Conservation (phyloP, 2,113 vertebrate species). For the Aspidoscelis tigris region DNA sequence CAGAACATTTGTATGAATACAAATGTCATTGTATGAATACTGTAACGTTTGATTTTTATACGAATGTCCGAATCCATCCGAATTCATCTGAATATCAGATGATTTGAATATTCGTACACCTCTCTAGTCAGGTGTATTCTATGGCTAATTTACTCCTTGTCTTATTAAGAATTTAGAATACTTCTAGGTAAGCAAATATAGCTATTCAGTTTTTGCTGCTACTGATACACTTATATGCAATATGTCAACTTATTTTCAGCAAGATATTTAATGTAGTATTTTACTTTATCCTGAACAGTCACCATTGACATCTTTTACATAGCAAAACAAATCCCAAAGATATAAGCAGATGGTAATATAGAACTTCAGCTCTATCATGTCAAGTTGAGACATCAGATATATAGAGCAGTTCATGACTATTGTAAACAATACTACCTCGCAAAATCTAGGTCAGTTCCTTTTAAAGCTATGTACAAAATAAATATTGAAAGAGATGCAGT, state of each 20-base stretch:
- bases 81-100: no score
- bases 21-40: no score
- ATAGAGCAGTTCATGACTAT: conserved; percentile 45
- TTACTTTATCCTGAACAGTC: conserved; percentile 27
- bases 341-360: conserved; percentile 59
- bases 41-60: no score
- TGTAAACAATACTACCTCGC: conserved; percentile 45
- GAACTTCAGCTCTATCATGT: conserved; percentile 48
- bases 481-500: conserved; percentile 40
- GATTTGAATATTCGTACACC: no score
- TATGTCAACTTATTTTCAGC: conserved; percentile 11
- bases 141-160: no score
- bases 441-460: conserved; percentile 36
- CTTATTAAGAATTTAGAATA: no score
- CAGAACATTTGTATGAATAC: no score
- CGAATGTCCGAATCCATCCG: no score
- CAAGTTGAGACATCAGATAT: conserved; percentile 62
- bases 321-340: conserved; percentile 48
- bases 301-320: conserved; percentile 49
- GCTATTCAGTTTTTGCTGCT: no score
- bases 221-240: not conserved
- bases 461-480: conserved; percentile 37
- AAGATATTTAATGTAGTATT: conserved; percentile 26
- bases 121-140: no score
- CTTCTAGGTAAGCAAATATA: no score